Conservation (phyloP, 2,797 vertebrate species). For the Myotis myotis region DNA sequence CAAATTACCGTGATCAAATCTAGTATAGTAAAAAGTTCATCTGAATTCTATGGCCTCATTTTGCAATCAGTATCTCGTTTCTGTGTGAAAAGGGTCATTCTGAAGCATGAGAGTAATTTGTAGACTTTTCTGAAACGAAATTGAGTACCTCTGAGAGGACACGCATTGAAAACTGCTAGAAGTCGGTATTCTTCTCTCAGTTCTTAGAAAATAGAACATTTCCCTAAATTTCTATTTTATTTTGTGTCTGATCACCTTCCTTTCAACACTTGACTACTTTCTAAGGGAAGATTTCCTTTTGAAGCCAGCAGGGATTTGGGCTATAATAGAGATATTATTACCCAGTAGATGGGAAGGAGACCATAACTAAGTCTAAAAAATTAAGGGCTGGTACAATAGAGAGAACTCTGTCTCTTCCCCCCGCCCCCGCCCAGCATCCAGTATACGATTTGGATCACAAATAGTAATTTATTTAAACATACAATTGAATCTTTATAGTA, state of each 20-base stretch:
- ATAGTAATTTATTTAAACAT: conserved; percentile 49
- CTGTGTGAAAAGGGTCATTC: conserved; percentile 12
- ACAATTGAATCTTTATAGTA: not conserved
- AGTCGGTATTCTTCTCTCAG: not conserved
- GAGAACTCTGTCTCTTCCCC: not conserved
- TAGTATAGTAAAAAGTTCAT: not conserved
- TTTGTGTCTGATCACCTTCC: not conserved
- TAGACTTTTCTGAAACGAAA: conserved; percentile 42
- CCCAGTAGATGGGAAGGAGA: conserved; percentile 32
- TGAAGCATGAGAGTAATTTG: conserved; percentile 16
- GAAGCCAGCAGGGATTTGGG: not conserved
- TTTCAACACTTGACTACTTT: conserved; percentile 43
- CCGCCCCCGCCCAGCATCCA: not conserved
- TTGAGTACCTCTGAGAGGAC: not conserved
- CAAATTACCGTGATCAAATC: not conserved
- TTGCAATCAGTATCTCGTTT: not conserved
- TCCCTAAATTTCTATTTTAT: conserved; percentile 26
- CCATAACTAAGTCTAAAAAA: conserved; percentile 9
- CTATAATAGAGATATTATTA: conserved; percentile 50
- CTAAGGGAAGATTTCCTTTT: conserved; percentile 46
- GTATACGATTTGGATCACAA: not conserved
- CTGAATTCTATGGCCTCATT: not conserved
- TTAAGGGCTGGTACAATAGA: not conserved
- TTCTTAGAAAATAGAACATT: conserved; percentile 21
- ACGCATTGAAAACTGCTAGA: not conserved